Percentiles rank a stretch among this genome's conserved stretches.
These are phyloP conservation scores for Pollimyrus isidori DNA, from an alignment of 2,113 vertebrate species.

Conservation along the genomic window DNA sequence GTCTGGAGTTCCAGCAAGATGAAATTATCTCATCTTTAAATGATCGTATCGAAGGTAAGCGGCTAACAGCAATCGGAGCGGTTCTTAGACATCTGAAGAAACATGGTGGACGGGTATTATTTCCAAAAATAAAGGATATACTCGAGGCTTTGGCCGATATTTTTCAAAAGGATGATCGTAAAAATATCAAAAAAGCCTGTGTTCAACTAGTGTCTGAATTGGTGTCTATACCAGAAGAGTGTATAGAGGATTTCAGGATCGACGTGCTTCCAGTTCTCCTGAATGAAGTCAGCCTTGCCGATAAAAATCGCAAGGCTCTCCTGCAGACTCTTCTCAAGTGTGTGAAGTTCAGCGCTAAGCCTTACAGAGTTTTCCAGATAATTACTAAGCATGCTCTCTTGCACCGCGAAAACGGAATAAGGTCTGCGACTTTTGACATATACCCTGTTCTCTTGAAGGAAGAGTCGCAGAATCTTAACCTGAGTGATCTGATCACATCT, in stretches of 20 bases:
- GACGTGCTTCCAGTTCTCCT: slow-evolving; percentile 45
- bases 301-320: slow-evolving; percentile 37
- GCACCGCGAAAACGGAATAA: slow-evolving; percentile 39
- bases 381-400: slow-evolving; percentile 46
- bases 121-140: slow-evolving; percentile 34
- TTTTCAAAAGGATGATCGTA: slow-evolving; percentile 33
- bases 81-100: background rate
- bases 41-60: background rate
- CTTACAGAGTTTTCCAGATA: slow-evolving; percentile 30
- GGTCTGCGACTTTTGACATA: slow-evolving; percentile 37
- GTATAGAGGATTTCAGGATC: slow-evolving; percentile 43
- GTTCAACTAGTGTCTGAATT: slow-evolving; percentile 42
- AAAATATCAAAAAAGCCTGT: slow-evolving; percentile 42
- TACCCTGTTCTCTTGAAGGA: slow-evolving; percentile 41
- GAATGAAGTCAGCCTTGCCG: slow-evolving; percentile 25
- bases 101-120: slow-evolving; percentile 2
- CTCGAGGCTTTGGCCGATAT: slow-evolving; percentile 37
- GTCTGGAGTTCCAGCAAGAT: background rate
- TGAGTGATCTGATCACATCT: slow-evolving; percentile 7
- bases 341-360: slow-evolving; percentile 28
- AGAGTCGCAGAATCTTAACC: slow-evolving; percentile 33
- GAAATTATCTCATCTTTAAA: background rate
- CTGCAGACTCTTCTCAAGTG: slow-evolving; percentile 41
- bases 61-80: background rate
- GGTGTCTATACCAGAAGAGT: slow-evolving; percentile 36